Conservation (phyloP, 2,113 vertebrate genomes). For the Callithrix jacchus region DNA sequence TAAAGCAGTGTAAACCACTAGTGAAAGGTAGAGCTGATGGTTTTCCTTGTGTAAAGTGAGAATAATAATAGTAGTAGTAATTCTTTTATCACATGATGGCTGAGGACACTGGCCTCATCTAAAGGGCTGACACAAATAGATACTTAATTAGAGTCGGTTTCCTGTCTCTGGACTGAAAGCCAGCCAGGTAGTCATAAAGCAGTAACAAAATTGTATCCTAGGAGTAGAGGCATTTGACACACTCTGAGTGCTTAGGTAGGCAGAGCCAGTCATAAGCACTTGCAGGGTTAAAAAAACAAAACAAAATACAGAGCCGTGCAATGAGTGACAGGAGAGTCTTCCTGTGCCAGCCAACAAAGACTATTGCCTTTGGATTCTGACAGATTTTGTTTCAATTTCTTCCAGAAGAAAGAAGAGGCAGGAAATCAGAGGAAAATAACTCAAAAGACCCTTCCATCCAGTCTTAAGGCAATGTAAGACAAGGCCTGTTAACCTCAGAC, state of each 20-base stretch:
- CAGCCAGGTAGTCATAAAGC: not conserved
- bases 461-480: conserved; percentile 19
- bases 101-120: not conserved
- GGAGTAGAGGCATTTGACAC: rapidly evolving
- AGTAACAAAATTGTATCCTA: not conserved
- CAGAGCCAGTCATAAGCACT: no score
- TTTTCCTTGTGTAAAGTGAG: not conserved
- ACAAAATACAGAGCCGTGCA: not conserved
- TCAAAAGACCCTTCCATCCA: conserved; percentile 6
- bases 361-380: conserved; percentile 6
- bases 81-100: rapidly evolving
- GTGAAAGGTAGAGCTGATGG: not conserved
- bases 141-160: not conserved
- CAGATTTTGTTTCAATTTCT: not conserved
- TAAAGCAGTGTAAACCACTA: not conserved
- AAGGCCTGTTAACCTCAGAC: not conserved
- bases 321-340: not conserved
- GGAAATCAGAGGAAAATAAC: conserved; percentile 48
- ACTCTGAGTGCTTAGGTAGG: not conserved
- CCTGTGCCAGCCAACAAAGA: not conserved
- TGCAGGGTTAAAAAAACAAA: not conserved
- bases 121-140: not conserved
- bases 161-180: not conserved
- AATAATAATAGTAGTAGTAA: not conserved
- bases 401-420: conserved; percentile 33